Percentiles rank a stretch among this genome's conserved stretches.
Evolutionary conservation across 2,797 vertebrate species (phyloP).

Genomic region (Aselliscus stoliczkanus): DNA sequence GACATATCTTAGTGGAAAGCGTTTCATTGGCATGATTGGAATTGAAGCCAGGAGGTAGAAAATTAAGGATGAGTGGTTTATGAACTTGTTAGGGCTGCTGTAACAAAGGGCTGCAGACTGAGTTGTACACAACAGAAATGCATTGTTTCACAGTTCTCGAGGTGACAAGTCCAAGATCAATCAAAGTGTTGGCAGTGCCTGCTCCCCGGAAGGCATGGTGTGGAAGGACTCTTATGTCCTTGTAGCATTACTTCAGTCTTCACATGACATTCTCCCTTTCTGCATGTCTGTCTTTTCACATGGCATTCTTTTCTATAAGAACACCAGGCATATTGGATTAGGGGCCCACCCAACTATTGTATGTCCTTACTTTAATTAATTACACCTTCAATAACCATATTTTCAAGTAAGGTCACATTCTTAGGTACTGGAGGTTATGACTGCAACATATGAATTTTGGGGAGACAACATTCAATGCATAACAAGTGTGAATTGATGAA

Average conservation of each 20-base stretch:
- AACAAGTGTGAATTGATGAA: background rate
- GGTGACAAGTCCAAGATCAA: background rate
- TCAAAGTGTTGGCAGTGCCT: background rate
- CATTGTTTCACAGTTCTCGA: background rate
- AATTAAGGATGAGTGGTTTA: background rate
- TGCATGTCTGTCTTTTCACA: background rate
- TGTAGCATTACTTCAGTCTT: background rate
- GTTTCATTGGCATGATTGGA: background rate
- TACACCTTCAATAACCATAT: background rate
- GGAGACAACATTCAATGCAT: background rate
- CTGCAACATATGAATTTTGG: background rate
- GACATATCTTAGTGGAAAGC: background rate
- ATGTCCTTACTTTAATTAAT: background rate
- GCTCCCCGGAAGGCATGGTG: background rate
- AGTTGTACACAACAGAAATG: background rate
- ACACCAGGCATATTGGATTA: background rate
- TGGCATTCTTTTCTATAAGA: background rate
- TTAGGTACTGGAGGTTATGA: background rate
- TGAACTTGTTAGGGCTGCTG: background rate
- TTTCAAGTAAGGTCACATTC: background rate
- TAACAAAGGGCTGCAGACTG: background rate
- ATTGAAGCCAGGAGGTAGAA: background rate
- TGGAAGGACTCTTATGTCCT: background rate
- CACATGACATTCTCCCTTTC: background rate
- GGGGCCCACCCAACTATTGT: background rate